Evolutionary conservation across 2,113 vertebrate genomes (phyloP).

Genomic region (Addax nasomaculatus): DNA sequence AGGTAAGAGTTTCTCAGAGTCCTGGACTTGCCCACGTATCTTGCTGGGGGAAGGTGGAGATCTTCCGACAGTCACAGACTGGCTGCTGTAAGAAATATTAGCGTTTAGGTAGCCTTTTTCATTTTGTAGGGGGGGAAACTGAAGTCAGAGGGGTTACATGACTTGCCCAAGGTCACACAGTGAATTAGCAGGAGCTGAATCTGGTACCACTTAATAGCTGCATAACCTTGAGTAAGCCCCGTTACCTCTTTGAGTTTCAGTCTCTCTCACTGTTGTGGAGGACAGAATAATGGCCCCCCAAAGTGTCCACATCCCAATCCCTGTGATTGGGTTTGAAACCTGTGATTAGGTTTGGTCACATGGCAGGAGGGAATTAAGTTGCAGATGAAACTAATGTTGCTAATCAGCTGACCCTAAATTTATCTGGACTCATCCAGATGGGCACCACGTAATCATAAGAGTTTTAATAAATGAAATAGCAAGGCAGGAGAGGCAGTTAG

Average conservation of each 20-base stretch:
- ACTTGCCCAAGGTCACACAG: not conserved
- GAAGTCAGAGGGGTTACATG: not conserved
- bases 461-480: not conserved
- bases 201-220: not conserved
- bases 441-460: not conserved
- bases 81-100: not conserved
- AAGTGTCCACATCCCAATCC: not conserved
- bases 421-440: not conserved
- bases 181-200: not conserved
- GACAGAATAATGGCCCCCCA: not conserved
- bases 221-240: not conserved
- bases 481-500: not conserved
- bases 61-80: not conserved
- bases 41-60: not conserved
- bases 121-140: not conserved
- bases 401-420: not conserved
- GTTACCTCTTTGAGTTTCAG: not conserved
- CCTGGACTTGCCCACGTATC: not conserved
- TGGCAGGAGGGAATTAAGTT: not conserved
- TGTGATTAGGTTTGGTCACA: not conserved
- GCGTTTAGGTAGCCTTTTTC: not conserved
- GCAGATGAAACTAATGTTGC: not conserved
- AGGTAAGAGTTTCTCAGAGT: not conserved
- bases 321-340: not conserved
- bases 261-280: not conserved